Evolutionary conservation across 2,797 vertebrate genomes (phyloP), one percentile per base, ranked within the genome.

Genomic region (Semotilus atromaculatus): DNA sequence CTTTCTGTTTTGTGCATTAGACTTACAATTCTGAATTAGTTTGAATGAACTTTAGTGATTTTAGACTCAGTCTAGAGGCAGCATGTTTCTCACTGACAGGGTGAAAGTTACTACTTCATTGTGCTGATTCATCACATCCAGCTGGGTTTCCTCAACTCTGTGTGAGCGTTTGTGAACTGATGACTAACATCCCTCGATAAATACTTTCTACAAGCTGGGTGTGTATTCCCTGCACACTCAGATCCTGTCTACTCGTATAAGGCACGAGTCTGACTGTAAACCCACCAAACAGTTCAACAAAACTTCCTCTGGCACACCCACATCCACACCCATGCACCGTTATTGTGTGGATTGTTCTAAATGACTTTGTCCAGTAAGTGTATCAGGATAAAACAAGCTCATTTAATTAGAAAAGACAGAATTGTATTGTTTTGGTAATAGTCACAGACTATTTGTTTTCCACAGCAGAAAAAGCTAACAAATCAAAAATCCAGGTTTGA

Each of bases 191-290:
- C 62, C 11, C 73, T 55, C 26, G 11, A 82, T 81, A 87, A 87
- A 89, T 74, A 85, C 73, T 86, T 84, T 72, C 70, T 79, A 40
- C 64, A 80, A 81, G 40, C 81, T 78, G 38, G 13, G 71, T 68
- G 80, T 86, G 73, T 81, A 77, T 83, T 74, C 78, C 75, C 80
- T 70, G 73, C 80, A 87, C 78, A 62, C 21, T 74, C 73, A 81
- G 73, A 86, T 90, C 71, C 84, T 81, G 80, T 78, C 86, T 85
- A 60, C 66, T 85, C 82, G 85, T 87, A 87, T 90, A 87, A 82
- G 86, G 86, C 43, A 38, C 11, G 6, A 45, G 34, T 72, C 23
- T 34, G 19, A 64, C 29, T 64, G 10, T 83, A 72, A 86, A 85
- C 71, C 78, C 80, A 71, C 68, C 36, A 86, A 72, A 60, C 48